Conservation (phyloP, 2,797 vertebrate genomes). For the Peromyscus attwateri region DNA sequence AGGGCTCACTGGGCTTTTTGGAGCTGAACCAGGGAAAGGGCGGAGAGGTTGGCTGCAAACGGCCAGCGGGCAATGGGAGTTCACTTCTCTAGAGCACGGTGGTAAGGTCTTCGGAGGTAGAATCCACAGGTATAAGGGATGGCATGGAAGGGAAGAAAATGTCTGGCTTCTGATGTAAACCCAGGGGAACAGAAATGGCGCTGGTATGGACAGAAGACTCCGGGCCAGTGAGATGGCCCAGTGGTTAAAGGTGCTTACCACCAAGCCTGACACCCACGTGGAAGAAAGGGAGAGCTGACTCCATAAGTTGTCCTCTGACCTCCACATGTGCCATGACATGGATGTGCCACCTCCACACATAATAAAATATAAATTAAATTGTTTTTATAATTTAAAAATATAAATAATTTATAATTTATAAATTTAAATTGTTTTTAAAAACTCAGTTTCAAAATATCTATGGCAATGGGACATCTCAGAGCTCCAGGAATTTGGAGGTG, state of each 20-base stretch:
- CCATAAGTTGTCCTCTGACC: not conserved
- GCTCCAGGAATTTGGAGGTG: not conserved
- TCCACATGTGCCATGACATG: not conserved
- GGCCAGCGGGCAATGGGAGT: not conserved
- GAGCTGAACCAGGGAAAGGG: not conserved
- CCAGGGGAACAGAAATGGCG: not conserved
- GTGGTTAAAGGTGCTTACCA: not conserved
- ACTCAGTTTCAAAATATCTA: not conserved
- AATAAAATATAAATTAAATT: not conserved
- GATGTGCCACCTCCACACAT: not conserved
- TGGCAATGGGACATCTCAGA: not conserved
- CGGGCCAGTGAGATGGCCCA: not conserved
- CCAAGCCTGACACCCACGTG: not conserved
- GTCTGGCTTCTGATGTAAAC: not conserved
- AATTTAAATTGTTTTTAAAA: not conserved
- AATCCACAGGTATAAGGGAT: not conserved
- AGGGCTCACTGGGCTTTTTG: not conserved
- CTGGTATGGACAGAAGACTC: not conserved
- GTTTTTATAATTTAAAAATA: not conserved
- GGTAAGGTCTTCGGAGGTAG: not conserved
- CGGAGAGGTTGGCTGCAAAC: not conserved
- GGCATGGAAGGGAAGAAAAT: not conserved
- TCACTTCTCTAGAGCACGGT: not conserved
- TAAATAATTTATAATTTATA: too few species aligned
- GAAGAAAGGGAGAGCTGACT: not conserved